Evolutionary conservation across 1,140 invertebrate species (phyloP), one percentile per base, ranked within the genome.

Genomic region (Drosophila kanapiae): DNA sequence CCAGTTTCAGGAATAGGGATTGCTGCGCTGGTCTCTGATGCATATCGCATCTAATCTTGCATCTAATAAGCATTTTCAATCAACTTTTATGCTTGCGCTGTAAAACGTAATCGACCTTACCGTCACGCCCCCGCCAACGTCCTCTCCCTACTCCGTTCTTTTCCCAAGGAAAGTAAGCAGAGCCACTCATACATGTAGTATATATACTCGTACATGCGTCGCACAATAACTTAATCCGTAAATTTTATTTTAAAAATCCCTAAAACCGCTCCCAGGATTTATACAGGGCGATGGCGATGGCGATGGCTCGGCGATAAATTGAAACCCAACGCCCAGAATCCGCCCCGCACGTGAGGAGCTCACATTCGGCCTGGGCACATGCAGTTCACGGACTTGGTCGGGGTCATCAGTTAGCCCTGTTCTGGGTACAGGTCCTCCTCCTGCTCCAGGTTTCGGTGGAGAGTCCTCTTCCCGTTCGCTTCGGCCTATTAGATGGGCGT

Each of bases 11-110:
- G 53, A 38, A 38, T 56, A 38, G 53, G 76, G 77, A 87, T 62
- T 83, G 80, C 57, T 80, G 80, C 48, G 49, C 47, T 43, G 74
- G 80, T 75, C 47, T 61, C 35, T 57, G 76, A 65, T 79, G 75
- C 77, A 79, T 82, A 88, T 85, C 85, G 70, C 84, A 92, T 91
- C 91, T 92, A 92, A 92, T 92, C 91, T 92, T 91, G 91, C 84
- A 92, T 92, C 91, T 92, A 92, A 92, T 92, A 92, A 92, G 91
- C 91, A 92, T 92, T 92, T 92, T 92, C 91, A 92, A 92, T 92
- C 91, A 92, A 91, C 91, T 92, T 92, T 92, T 92, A 92, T 92
- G 91, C 70, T 82, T 75, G 53, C 77, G 87, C 71, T 92, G 82
- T 92, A 92, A 92, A 92, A 88, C 77, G 78, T 88, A 92, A 92